A percentile compares a stretch with the other conserved stretches of the same genome.
Evolutionary conservation across 2,113 vertebrate genomes (phyloP).

Genomic region (Chamaetylas fuelleborni): DNA sequence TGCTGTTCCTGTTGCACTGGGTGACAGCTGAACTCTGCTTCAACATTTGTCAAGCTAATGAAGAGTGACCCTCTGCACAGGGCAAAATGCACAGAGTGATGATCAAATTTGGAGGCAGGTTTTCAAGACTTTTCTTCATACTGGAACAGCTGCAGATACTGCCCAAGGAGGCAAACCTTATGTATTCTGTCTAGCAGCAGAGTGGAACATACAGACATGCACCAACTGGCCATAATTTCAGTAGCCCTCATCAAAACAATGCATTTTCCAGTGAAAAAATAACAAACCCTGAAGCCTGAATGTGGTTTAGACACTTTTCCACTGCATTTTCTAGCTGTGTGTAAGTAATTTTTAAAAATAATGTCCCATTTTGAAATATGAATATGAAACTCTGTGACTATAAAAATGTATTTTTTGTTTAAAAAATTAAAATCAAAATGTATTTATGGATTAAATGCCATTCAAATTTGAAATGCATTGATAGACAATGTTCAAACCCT

Average conservation of each 20-base stretch:
- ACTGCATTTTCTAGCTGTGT: background rate
- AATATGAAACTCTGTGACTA: background rate
- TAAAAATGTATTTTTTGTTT: background rate
- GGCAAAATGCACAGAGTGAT: background rate
- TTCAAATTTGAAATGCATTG: background rate
- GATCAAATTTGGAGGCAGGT: background rate
- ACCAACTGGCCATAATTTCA: background rate
- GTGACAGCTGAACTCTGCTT: background rate
- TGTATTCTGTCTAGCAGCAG: background rate
- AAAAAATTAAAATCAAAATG: background rate
- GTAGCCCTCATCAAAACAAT: background rate
- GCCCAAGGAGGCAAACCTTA: background rate
- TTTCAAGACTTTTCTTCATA: background rate
- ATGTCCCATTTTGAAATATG: background rate
- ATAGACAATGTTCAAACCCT: background rate
- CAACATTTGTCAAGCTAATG: background rate
- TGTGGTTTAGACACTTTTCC: background rate
- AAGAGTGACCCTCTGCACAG: background rate
- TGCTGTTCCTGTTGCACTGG: background rate
- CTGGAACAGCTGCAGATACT: background rate
- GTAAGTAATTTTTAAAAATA: background rate
- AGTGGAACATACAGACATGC: accelerated
- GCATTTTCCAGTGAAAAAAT: too few relatives aligned
- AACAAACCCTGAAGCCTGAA: too few relatives aligned
- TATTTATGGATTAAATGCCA: background rate